A percentile compares a stretch with the other conserved stretches of the same genome.
These are phyloP conservation scores for Harpalus rufipes DNA, from an alignment of 2,888 invertebrate genomes.

Conservation along the genomic window DNA sequence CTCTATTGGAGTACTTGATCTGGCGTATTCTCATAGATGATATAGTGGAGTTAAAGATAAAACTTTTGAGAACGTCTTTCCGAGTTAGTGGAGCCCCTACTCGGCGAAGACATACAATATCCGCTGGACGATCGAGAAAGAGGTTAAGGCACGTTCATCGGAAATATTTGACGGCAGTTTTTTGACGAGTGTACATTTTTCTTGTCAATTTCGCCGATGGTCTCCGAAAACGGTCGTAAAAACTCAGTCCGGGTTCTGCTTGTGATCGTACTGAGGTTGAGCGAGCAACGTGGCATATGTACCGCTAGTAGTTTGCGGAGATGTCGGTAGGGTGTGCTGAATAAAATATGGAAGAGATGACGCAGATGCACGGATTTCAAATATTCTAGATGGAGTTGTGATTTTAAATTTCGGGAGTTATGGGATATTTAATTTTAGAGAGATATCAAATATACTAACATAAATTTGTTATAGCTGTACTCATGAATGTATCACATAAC, in stretches of 20 bases:
- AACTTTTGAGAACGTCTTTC: slow-evolving; percentile 13
- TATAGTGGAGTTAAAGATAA: not conserved
- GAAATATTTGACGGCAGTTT: slow-evolving; percentile 65
- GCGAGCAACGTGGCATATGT: slow-evolving; percentile 22
- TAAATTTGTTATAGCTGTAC: too few relatives aligned
- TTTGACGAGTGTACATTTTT: slow-evolving; percentile 72
- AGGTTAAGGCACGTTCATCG: slow-evolving; percentile 47
- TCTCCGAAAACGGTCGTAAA: slow-evolving; percentile 70
- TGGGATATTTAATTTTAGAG: not conserved
- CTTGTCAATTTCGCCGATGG: slow-evolving; percentile 71
- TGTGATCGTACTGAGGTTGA: slow-evolving; percentile 39
- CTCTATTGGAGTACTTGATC: too few relatives aligned
- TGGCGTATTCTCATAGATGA: too few relatives aligned
- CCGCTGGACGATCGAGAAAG: slow-evolving; percentile 17
- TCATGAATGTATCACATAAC: too few relatives aligned
- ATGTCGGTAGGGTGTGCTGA: slow-evolving; percentile 36
- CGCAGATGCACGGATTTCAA: not conserved
- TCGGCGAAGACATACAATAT: slow-evolving; percentile 33
- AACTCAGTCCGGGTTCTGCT: slow-evolving; percentile 67
- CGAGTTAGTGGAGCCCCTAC: not conserved
- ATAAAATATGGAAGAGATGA: slow-evolving; percentile 50
- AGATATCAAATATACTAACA: too few relatives aligned
- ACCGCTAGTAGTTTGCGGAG: slow-evolving; percentile 10
- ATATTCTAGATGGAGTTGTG: not conserved
- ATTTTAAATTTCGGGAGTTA: not conserved